These are phyloP conservation scores for Trididemnum nubilum DNA, from an alignment of 23 tunicate genomes.

Conservation along the genomic window DNA sequence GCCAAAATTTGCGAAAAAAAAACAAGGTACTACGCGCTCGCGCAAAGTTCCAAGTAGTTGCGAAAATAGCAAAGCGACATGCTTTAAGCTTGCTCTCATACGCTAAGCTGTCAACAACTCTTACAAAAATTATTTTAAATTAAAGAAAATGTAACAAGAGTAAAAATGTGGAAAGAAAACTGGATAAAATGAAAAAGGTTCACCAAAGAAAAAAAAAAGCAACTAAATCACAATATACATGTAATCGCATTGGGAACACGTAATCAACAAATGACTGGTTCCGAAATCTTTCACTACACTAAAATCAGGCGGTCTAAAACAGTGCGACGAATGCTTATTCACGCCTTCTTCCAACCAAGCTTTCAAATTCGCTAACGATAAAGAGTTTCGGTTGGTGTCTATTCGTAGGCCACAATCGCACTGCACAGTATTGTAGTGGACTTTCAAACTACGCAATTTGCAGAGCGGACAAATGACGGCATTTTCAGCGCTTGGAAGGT, in stretches of 20 bases:
- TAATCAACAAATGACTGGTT: slow-evolving; percentile 41
- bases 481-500: slow-evolving; percentile 4
- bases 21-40: no score
- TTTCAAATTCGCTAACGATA: slow-evolving; percentile 21
- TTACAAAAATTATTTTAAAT: no score
- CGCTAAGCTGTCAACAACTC: no score
- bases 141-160: no score
- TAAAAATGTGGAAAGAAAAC: no score
- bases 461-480: slow-evolving; percentile 48
- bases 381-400: slow-evolving; percentile 23
- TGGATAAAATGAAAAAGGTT: no score
- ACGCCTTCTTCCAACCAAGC: slow-evolving; percentile 37
- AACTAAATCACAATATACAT: slow-evolving; percentile 71
- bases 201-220: background rate
- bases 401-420: slow-evolving; percentile 49
- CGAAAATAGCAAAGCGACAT: no score
- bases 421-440: background rate
- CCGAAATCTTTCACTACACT: slow-evolving; percentile 41
- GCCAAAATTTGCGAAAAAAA: no score
- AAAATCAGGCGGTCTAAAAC: background rate
- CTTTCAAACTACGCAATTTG: slow-evolving; percentile 23
- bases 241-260: slow-evolving; percentile 68
- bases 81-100: no score
- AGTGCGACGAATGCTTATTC: background rate
- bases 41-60: no score